Conservation (phyloP, 2,888 invertebrate genomes). For the Empis livida region DNA sequence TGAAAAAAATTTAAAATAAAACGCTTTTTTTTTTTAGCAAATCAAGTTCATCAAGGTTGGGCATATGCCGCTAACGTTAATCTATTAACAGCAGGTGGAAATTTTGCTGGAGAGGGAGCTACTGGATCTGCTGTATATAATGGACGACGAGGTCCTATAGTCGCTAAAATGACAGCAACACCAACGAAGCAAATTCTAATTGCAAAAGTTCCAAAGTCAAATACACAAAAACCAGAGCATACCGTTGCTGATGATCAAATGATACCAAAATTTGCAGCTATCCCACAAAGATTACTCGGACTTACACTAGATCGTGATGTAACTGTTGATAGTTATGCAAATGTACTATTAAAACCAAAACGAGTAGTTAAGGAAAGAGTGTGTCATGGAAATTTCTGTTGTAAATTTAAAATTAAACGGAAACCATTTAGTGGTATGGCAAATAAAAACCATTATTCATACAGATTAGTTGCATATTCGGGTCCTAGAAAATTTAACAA, state of each 20-base stretch:
- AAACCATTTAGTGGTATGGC: neutral
- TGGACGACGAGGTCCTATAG: conserved; percentile 22
- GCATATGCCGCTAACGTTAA: conserved; percentile 44
- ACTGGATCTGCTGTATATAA: conserved; percentile 52
- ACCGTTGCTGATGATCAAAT: neutral
- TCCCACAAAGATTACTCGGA: neutral
- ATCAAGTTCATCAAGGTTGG: conserved; percentile 48
- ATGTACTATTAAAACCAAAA: neutral
- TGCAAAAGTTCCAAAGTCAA: conserved; percentile 23
- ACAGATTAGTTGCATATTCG: conserved; percentile 26
- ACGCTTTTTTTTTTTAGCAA: conserved; percentile 24
- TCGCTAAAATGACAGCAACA: conserved; percentile 21
- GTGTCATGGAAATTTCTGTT: conserved; percentile 29
- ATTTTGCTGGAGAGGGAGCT: conserved; percentile 37
- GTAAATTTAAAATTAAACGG: conserved; percentile 19
- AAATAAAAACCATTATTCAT: conserved; percentile 19
- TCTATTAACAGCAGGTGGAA: conserved; percentile 48
- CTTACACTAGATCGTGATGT: neutral
- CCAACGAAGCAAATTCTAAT: conserved; percentile 22
- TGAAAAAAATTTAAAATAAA: neutral
- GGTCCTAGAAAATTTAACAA: neutral
- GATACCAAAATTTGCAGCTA: neutral
- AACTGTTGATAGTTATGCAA: neutral
- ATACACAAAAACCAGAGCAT: too few relatives aligned
- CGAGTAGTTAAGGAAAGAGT: conserved; percentile 6